Conservation (phyloP, 2,113 vertebrate genomes). For the Malurus cyaneus region DNA sequence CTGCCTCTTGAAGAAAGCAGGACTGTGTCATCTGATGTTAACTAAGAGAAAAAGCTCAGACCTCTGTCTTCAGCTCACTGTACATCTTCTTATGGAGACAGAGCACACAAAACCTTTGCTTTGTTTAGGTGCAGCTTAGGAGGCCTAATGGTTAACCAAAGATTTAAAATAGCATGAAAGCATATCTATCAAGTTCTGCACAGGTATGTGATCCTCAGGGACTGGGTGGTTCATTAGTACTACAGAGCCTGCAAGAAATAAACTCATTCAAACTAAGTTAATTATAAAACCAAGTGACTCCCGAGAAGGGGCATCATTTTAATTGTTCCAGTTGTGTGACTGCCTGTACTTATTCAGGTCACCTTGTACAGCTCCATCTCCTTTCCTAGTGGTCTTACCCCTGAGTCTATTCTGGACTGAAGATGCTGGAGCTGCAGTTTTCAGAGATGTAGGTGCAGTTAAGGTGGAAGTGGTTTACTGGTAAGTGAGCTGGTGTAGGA, state of each 20-base stretch:
- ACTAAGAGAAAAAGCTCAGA: background rate
- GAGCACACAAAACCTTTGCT: background rate
- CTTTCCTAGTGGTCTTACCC: background rate
- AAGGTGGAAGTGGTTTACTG: background rate
- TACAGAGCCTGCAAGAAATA: background rate
- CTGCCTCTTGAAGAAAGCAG: background rate
- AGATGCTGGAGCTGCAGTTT: background rate
- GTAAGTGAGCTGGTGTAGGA: background rate
- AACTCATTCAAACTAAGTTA: conserved; percentile 3
- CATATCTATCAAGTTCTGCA: background rate
- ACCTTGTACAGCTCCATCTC: background rate
- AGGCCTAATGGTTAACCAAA: background rate
- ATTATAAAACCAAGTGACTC: conserved; percentile 24
- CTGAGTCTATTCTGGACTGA: background rate
- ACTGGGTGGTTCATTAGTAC: background rate
- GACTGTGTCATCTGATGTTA: background rate
- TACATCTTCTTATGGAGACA: background rate
- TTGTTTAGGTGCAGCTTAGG: background rate
- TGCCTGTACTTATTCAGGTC: background rate
- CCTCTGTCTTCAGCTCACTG: background rate
- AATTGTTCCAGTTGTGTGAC: background rate
- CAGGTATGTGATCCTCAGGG: background rate
- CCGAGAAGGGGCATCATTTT: background rate
- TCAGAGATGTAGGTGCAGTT: background rate
- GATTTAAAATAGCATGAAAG: background rate